Evolutionary conservation across 2,797 vertebrate genomes (phyloP).

Genomic region (Toxotes lorentzi): DNA sequence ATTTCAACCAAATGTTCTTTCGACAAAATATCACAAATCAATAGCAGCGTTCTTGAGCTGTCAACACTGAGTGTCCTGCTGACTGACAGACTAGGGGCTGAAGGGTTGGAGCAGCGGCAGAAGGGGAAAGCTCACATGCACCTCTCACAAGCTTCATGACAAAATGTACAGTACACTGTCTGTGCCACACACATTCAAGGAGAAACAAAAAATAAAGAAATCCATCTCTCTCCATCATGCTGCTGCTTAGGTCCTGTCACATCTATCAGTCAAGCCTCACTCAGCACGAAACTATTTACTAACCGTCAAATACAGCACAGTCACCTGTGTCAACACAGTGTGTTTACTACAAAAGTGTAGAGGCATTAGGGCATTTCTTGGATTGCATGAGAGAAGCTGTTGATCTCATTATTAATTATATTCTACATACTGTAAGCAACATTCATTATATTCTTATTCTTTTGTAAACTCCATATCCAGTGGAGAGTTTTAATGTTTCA

Average conservation of each 20-base stretch:
- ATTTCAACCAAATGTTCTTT: not conserved
- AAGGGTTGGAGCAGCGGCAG: not conserved
- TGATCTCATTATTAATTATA: too few relatives aligned
- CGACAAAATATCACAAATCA: not conserved
- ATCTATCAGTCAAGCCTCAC: not conserved
- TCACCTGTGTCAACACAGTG: not conserved
- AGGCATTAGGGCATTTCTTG: not conserved
- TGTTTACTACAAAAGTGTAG: not conserved
- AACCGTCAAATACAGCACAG: not conserved
- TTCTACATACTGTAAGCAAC: too few relatives aligned
- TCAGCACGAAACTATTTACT: not conserved
- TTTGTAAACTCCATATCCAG: too few relatives aligned
- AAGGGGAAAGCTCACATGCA: conserved; percentile 49
- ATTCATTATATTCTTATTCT: too few relatives aligned
- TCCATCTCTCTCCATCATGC: conserved; percentile 23
- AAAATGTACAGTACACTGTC: conserved; percentile 69
- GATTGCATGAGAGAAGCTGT: too few relatives aligned
- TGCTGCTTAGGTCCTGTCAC: conserved; percentile 18
- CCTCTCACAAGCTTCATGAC: conserved; percentile 64
- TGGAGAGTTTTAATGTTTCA: too few relatives aligned
- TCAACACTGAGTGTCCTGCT: conserved; percentile 12
- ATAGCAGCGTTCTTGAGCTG: conserved; percentile 6
- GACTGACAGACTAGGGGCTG: conserved; percentile 12
- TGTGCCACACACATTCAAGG: conserved; percentile 52
- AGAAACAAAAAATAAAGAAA: conserved; percentile 46